A percentile compares a stretch with the other conserved stretches of the same genome.
phyloP scores from a whole-genome alignment of 1,140 invertebrate species.

The Hestina assimilis region DNA sequence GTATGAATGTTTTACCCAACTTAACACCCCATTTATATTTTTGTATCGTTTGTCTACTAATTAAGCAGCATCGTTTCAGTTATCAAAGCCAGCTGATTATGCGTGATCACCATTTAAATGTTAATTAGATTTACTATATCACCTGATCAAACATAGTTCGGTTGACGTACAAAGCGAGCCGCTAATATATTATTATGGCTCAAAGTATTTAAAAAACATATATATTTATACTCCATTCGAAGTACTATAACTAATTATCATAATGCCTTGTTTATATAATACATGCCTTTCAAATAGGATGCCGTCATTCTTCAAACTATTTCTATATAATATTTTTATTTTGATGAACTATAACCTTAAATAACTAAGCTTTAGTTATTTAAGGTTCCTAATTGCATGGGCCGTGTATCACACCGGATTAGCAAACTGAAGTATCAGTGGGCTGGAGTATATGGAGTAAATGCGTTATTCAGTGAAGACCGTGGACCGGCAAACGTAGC shows the following conservation, averaged over 20 bases:
- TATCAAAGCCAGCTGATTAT: constrained; percentile 70
- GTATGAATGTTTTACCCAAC: constrained; percentile 39
- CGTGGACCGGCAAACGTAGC: too few relatives aligned
- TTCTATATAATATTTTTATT: too few relatives aligned
- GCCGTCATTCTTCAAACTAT: too few relatives aligned
- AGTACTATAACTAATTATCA: background rate
- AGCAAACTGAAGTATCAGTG: too few relatives aligned
- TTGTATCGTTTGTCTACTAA: constrained; percentile 63
- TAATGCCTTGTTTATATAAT: too few relatives aligned
- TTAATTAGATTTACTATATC: constrained; percentile 70
- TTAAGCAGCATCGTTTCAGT: constrained; percentile 61
- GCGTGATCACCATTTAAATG: constrained; percentile 75
- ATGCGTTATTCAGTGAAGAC: too few relatives aligned
- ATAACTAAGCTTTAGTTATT: too few relatives aligned
- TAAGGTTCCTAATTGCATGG: too few relatives aligned
- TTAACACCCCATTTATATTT: constrained; percentile 54
- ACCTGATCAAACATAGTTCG: constrained; percentile 60
- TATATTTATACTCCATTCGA: background rate
- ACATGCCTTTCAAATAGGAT: too few relatives aligned
- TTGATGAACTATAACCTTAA: too few relatives aligned
- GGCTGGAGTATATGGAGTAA: too few relatives aligned
- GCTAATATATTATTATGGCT: constrained; percentile 9
- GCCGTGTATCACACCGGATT: too few relatives aligned
- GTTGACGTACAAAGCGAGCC: constrained; percentile 17
- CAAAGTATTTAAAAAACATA: background rate